phyloP scores from a whole-genome alignment of 2,113 vertebrate genomes.

The Pampusana beccarii region DNA sequence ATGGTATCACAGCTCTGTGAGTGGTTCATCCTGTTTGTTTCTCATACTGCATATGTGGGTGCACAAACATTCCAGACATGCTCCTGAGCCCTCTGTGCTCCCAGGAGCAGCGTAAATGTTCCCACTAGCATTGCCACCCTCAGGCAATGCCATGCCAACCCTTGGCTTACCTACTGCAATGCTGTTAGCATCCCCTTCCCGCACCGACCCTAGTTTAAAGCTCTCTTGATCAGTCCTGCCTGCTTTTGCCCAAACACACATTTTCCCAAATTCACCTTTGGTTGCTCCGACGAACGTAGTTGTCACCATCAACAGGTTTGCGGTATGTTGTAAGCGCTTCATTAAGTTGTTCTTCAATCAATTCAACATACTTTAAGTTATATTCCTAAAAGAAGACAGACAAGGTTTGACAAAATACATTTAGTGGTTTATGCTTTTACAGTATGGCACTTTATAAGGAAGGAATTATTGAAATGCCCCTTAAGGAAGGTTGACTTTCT shows the following conservation, averaged over 20 bases:
- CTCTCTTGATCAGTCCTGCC: neutral
- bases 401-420: neutral
- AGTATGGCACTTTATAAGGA: neutral
- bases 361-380: constrained; percentile 95
- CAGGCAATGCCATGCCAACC: too few species aligned
- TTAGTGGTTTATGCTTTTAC: neutral
- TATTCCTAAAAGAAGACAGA: constrained; percentile 80
- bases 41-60: too few species aligned
- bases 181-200: too few species aligned
- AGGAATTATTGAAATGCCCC: neutral
- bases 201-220: too few species aligned
- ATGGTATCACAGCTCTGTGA: too few species aligned
- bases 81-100: too few species aligned
- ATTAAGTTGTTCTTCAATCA: constrained; percentile 97
- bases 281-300: constrained; percentile 97
- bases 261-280: constrained; percentile 83
- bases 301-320: constrained; percentile 97
- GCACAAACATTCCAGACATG: too few species aligned
- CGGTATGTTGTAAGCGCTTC: constrained; percentile 98
- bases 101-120: too few species aligned
- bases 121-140: too few species aligned
- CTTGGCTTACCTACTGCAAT: too few species aligned
- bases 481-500: neutral
- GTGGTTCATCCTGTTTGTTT: too few species aligned
- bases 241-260: fast-evolving